Percentiles rank a stretch among this genome's conserved stretches.
These are phyloP conservation scores for Bradynema listronoti DNA, from an alignment of 1,140 invertebrate genomes.

Conservation along the genomic window DNA sequence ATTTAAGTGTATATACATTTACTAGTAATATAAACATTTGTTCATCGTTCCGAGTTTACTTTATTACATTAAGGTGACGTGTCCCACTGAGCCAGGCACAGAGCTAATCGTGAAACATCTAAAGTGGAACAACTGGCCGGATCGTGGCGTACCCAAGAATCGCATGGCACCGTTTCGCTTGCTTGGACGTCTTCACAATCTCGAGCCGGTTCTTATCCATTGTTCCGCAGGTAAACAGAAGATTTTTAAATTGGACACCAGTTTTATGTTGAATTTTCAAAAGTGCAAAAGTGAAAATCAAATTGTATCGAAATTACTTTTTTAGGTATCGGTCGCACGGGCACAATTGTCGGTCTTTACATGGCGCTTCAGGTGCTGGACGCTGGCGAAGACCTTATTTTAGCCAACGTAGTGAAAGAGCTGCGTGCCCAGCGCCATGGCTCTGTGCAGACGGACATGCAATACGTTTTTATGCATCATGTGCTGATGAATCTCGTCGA, in stretches of 20 bases:
- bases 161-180: slow-evolving; percentile 23
- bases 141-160: slow-evolving; percentile 33
- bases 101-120: slow-evolving; percentile 15
- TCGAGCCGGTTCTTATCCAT: slow-evolving; percentile 25
- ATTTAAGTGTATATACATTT: not conserved
- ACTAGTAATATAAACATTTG: not conserved
- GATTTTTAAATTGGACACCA: too few relatives aligned
- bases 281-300: too few relatives aligned
- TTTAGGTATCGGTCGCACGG: slow-evolving; percentile 40
- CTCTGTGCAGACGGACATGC: slow-evolving; percentile 31
- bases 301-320: too few relatives aligned
- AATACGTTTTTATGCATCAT: slow-evolving; percentile 7
- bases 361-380: slow-evolving; percentile 27
- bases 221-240: slow-evolving; percentile 43
- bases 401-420: slow-evolving; percentile 29
- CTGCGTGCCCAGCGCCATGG: slow-evolving; percentile 38
- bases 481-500: slow-evolving; percentile 2
- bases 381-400: slow-evolving; percentile 26
- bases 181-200: slow-evolving; percentile 9
- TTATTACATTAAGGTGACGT: not conserved
- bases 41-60: slow-evolving; percentile 11
- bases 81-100: not conserved
- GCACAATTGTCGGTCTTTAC: slow-evolving; percentile 38
- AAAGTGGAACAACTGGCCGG: slow-evolving; percentile 39
- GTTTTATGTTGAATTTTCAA: too few relatives aligned